Evolutionary conservation across 2,797 vertebrate species (phyloP), one percentile per base, ranked within the genome.

Genomic region (Rhyacichthys aspro): DNA sequence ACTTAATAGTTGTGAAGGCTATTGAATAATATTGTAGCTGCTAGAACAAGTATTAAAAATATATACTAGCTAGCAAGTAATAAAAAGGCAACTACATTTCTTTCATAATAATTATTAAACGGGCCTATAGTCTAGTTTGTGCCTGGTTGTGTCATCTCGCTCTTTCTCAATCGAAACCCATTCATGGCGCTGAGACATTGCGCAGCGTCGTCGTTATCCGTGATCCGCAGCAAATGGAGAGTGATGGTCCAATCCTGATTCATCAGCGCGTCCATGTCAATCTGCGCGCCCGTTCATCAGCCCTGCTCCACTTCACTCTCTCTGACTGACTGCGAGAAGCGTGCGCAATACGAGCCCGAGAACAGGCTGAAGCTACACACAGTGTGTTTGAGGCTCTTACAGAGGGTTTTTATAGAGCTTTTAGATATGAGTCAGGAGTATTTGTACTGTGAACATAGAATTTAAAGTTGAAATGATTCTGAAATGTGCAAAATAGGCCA

Each of bases 241-340:
- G 79, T 83, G 84, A 87, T 84, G 74, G 75, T 80, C 80, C 86
- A 81, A 80, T 78, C 65, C 83, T 76, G 87, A 89, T 87, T 87
- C 86, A 86, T 88, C 86, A 81, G 84, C 75, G 55, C 43, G 84
- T 86, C 86, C 76, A 17, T 16, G 81, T 64, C 81, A 72, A 77
- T 86, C 68, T 70, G 66, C 64, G 9, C 59, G 0, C 66, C 70
- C 86, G 73, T 89, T 74, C 7, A 65, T 88, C 88, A 86, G 54
- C 72, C 70, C 72, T 52, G 54, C 76, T 70, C 64, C 74, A 65
- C 47, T 52, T n/a, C n/a, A 49, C 50, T n/a, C 50, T 8, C n/a
- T 8, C 36, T 17, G 11, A 8, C 14, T n/a, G 14, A 8, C 14
- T n/a, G 14, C n/a, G 23, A 28, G 23, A 28, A 9, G 28, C 44